Conservation (phyloP, 2,797 vertebrate genomes). For the Rhinoraja longicauda region DNA sequence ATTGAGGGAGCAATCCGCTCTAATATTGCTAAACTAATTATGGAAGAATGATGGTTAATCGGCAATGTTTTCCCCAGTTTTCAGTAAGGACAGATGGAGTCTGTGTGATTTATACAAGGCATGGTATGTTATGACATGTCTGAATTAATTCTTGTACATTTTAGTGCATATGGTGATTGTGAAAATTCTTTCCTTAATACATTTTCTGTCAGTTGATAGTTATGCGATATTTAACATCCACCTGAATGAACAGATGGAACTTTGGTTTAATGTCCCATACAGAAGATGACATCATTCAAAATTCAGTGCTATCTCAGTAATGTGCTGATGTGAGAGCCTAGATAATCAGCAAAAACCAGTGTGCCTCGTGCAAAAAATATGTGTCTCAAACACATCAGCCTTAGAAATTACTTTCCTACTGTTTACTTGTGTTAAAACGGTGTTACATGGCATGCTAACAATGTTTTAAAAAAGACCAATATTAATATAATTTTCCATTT, state of each 20-base stretch:
- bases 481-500: too few relatives aligned
- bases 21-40: neutral
- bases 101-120: neutral
- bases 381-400: too few relatives aligned
- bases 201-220: neutral
- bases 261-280: neutral
- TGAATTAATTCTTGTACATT: conserved; percentile 14
- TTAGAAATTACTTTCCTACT: too few relatives aligned
- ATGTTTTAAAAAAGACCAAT: too few relatives aligned
- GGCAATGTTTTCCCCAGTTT: neutral
- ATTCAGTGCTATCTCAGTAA: neutral
- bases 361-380: neutral
- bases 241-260: neutral
- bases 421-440: too few relatives aligned
- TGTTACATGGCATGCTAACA: too few relatives aligned
- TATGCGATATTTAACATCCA: neutral
- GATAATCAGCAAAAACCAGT: neutral
- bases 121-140: neutral
- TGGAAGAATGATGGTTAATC: neutral
- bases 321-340: neutral
- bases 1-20: neutral
- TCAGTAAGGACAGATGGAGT: neutral
- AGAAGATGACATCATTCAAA: neutral
- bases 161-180: neutral
- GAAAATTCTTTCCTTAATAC: neutral